Conservation (phyloP, 2,888 invertebrate genomes). For the Melikaiella ostensackeni region DNA sequence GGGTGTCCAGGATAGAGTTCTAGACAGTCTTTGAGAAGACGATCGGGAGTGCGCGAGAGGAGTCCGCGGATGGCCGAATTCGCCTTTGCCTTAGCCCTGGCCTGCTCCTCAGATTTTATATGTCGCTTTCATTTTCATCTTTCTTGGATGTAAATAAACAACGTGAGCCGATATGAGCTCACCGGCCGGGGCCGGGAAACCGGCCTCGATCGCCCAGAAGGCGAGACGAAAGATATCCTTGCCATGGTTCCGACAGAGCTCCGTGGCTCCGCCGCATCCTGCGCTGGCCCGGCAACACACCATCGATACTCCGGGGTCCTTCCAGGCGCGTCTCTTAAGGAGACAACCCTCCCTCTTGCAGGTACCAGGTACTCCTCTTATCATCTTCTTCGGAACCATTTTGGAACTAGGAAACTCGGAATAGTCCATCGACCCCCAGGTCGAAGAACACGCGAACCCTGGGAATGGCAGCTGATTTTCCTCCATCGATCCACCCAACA, state of each 20-base stretch:
- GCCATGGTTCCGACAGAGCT: constrained; percentile 93
- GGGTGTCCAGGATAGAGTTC: not conserved
- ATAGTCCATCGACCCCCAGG: constrained; percentile 8
- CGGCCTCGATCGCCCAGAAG: constrained; percentile 80
- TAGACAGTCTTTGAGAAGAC: not conserved
- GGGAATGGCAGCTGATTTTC: constrained; percentile 30
- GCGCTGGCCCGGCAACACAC: constrained; percentile 91
- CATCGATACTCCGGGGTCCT: constrained; percentile 93
- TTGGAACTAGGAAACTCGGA: not conserved
- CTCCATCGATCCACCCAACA: constrained; percentile 28
- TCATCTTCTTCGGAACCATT: not conserved
- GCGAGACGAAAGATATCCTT: constrained; percentile 91
- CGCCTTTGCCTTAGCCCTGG: constrained; percentile 39
- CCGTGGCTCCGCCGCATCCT: constrained; percentile 86
- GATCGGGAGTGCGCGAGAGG: constrained; percentile 64
- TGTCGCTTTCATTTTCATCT: not conserved
- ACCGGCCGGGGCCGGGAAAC: constrained; percentile 71
- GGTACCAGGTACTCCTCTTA: constrained; percentile 69
- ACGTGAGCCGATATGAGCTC: constrained; percentile 66
- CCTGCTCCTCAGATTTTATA: not conserved
- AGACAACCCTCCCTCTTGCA: constrained; percentile 83
- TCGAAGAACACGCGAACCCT: constrained; percentile 7
- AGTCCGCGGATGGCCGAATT: not conserved
- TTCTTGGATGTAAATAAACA: constrained; percentile 20
- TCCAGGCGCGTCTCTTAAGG: constrained; percentile 86